These are phyloP conservation scores for Bradynema listronoti DNA, from an alignment of 1,140 invertebrate species.

Conservation along the genomic window DNA sequence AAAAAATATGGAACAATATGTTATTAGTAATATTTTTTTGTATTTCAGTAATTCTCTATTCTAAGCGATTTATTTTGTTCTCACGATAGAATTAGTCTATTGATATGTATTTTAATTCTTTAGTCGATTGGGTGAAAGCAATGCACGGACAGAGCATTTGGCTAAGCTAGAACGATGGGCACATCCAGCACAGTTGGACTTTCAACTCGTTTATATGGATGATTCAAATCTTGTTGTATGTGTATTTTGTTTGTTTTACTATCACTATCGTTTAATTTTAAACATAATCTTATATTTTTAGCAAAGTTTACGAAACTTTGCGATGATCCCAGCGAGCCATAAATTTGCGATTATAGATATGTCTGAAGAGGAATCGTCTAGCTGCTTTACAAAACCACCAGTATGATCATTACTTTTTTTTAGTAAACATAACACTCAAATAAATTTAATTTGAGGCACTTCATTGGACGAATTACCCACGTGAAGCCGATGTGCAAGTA, in stretches of 20 bases:
- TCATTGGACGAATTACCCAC: constrained; percentile 42
- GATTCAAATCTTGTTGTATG: constrained; percentile 25
- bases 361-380: constrained; percentile 5
- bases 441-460: constrained; percentile 26
- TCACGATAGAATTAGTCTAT: too few species aligned
- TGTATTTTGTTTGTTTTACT: neutral
- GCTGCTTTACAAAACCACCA: constrained; percentile 36
- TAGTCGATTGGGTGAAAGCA: constrained; percentile 31
- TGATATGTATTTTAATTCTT: too few species aligned
- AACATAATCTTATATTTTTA: too few species aligned
- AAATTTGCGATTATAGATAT: constrained; percentile 23
- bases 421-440: neutral
- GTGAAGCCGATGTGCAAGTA: constrained; percentile 40
- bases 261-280: too few species aligned
- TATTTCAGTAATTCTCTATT: too few species aligned
- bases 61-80: too few species aligned
- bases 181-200: constrained; percentile 23
- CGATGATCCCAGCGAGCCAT: neutral
- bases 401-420: constrained; percentile 9
- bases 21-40: too few species aligned
- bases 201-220: constrained; percentile 25
- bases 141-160: constrained; percentile 33
- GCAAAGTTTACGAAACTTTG: too few species aligned
- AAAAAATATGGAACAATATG: too few species aligned
- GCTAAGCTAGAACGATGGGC: constrained; percentile 23